Evolutionary conservation across 2,113 vertebrate species (phyloP), one percentile per base, ranked within the genome.

Genomic region (Daubentonia madagascariensis): DNA sequence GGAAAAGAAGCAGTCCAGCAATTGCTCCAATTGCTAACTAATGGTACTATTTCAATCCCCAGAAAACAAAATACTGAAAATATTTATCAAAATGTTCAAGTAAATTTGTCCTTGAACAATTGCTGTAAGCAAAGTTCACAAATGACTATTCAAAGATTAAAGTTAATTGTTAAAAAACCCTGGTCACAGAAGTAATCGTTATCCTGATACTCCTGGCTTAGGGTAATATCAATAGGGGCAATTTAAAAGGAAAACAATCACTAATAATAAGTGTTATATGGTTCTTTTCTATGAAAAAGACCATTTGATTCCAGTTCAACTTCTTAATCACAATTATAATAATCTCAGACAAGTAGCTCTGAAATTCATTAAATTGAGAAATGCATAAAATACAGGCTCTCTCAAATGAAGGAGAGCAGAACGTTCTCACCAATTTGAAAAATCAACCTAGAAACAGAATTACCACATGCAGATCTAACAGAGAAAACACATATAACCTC

Each of bases 1-100:
- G 16, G 1, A 22, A n/a, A 68, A 84, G 13, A 54, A 76, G 20
- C 6, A 70, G 48, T 18, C 30, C 23, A 76, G 54, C 28, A 83
- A 88, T 1, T 67, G 65, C 37, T 70, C 52, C 28, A 73, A 61
- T 37, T 81, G 84, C 20, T 73, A 52, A 85, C 25, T 8, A 67
- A 0, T 57, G 32, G n/a, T 63, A 67, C 8, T 80, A 73, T 50
- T 93, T 89, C n/a, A 89, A 94, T 78, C 16, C 14, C 54, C 67
- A 96, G 28, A 89, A 96, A 75, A 45, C 43, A 83, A 97, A 70
- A 45, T 30, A 76, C 10, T 79, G 35, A 35, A 94, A 90, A 92
- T 40, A 85, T 48, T 52, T 78, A 72, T 16, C 73, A 84, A 86
- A 76, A 91, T 6, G 5, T 67, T 83, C 57, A 90, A 93, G 35